A percentile compares a stretch with the other conserved stretches of the same genome.
Conservation (phyloP, 2,797 vertebrate species). For the Lepidocolaptes lacrymiger region DNA sequence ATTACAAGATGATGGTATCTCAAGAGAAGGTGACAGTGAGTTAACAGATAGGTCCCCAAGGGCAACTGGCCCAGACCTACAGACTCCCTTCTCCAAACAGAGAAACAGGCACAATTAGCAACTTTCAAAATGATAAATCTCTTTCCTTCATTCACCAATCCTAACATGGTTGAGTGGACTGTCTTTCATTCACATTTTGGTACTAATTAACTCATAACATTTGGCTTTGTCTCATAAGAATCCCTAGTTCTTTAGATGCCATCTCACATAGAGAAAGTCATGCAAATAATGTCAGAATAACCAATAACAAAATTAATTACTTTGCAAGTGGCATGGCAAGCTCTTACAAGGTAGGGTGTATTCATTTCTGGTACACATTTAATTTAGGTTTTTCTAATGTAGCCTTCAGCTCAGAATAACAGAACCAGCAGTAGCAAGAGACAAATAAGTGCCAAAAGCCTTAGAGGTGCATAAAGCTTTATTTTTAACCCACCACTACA, state of each 20-base stretch:
- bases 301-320: not conserved
- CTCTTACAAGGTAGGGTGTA: fast-evolving
- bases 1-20: constrained; percentile 82
- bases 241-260: constrained; percentile 49
- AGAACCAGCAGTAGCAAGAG: not conserved
- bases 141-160: constrained; percentile 52
- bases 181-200: constrained; percentile 67
- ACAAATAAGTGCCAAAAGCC: not conserved
- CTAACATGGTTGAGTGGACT: not conserved
- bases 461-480: not conserved
- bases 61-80: constrained; percentile 77
- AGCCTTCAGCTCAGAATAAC: not conserved
- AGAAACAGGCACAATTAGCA: constrained; percentile 69
- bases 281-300: constrained; percentile 50
- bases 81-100: constrained; percentile 83
- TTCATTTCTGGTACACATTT: not conserved
- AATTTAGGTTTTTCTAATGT: not conserved
- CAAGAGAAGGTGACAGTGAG: constrained; percentile 79
- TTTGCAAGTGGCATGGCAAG: not conserved
- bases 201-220: constrained; percentile 73
- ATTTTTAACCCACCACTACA: not conserved
- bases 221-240: constrained; percentile 60
- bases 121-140: constrained; percentile 70
- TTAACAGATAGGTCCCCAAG: constrained; percentile 80
- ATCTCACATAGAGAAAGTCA: constrained; percentile 47